A percentile compares a stretch with the other conserved stretches of the same genome.
These are phyloP conservation scores for Apodemus speciosus DNA, from an alignment of 2,113 vertebrate species.

Conservation along the genomic window DNA sequence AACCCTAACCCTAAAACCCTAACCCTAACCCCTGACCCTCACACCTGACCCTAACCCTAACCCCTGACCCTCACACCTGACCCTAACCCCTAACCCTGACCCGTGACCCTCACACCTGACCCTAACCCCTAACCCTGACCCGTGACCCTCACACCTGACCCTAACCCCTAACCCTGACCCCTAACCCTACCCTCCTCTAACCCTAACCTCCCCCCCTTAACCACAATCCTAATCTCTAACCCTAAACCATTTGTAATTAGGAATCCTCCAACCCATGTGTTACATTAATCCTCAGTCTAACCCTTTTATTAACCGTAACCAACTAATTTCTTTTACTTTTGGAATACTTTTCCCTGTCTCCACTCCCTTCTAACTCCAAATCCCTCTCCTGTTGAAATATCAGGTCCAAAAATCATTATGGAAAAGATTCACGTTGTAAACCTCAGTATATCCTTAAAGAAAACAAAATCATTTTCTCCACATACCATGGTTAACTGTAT, in stretches of 20 bases:
- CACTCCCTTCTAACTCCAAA: neutral
- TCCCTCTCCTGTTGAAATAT: neutral
- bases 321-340: too few relatives aligned
- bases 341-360: neutral
- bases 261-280: too few relatives aligned
- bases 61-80: too few relatives aligned
- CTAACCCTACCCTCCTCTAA: neutral
- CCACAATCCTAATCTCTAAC: too few relatives aligned
- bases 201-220: neutral
- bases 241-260: neutral
- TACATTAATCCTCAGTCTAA: too few relatives aligned
- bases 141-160: too few relatives aligned
- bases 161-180: too few relatives aligned
- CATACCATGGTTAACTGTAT: slow-evolving; percentile 23
- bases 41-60: too few relatives aligned
- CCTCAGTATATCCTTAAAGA: slow-evolving; percentile 24
- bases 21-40: neutral
- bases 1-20: too few relatives aligned
- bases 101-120: neutral
- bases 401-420: neutral
- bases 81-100: too few relatives aligned
- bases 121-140: too few relatives aligned
- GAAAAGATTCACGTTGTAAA: neutral
- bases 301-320: too few relatives aligned
- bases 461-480: slow-evolving; percentile 15